Evolutionary conservation across 2,888 invertebrate species (phyloP), one percentile per base, ranked within the genome.

Genomic region (Xestoiulus laeticollis): DNA sequence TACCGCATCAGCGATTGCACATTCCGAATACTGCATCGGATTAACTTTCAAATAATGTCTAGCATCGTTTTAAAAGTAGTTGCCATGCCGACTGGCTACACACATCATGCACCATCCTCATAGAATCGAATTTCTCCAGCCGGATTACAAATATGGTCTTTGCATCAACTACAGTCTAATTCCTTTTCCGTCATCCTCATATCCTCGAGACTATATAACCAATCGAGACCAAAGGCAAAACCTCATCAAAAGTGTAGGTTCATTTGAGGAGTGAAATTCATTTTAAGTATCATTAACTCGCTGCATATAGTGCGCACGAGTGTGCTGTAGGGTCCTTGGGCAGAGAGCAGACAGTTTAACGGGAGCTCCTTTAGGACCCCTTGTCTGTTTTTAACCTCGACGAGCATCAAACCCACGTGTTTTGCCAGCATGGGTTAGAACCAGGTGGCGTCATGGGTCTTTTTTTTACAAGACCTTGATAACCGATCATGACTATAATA

Each of bases 21-120:
- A 59, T 59, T 59, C 59, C 59, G 59, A 19, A 59, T 59, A 59
- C n/a, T 59, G 59, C 59, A n/a, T 4, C 19, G 59, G 59, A 59
- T 59, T 59, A 59, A 59, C 59, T 59, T 59, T 59, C 59, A 59
- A 59, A 59, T 59, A 59, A 59, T n/a, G 59, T 59, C 59, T 59
- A 59, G 59, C 59, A 59, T 59, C 59, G 19, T 59, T 59, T 59
- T 59, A 59, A 59, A 59, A 59, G 59, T 3, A 59, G 59, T 59
- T 59, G 59, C 22, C 59, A 59, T 59, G 59, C n/a, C 59, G 59
- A 59, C 59, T n/a, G 59, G 48, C 8, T 48, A 19, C 48, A 38
- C 33, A 38, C 33, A 38, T n/a, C 33, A 38, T 38, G 44, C 44
- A 48, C n/a, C 22, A 59, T 59, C 59, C 59, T 59, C 19, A n/a